Evolutionary conservation across 2,888 invertebrate species (phyloP).

Genomic region (Drosophila parthenogenetica): DNA sequence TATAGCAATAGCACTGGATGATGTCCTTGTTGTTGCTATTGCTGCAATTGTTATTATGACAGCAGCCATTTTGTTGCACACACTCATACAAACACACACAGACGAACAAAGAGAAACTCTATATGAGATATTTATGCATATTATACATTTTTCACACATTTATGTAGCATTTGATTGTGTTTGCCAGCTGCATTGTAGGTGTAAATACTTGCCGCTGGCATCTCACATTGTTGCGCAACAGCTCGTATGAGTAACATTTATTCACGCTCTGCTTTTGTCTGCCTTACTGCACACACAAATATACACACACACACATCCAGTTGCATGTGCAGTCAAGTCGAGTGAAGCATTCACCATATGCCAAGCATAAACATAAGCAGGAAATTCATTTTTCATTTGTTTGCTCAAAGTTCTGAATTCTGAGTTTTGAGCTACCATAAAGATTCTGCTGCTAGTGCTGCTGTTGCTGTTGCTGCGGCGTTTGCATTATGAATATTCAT

Average conservation of each 20-base stretch:
- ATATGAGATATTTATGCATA: slow-evolving; percentile 55
- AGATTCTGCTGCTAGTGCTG: slow-evolving; percentile 47
- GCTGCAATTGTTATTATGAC: slow-evolving; percentile 39
- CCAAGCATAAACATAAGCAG: slow-evolving; percentile 79
- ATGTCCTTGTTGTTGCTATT: slow-evolving; percentile 47
- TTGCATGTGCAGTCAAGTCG: slow-evolving; percentile 49
- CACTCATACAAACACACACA: slow-evolving; percentile 13
- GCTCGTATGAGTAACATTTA: slow-evolving; percentile 76
- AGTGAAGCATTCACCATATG: slow-evolving; percentile 73
- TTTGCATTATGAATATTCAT: slow-evolving; percentile 76
- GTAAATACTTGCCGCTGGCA: slow-evolving; percentile 76
- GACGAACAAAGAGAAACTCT: slow-evolving; percentile 9
- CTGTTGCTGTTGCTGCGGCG: slow-evolving; percentile 30
- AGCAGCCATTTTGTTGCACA: slow-evolving; percentile 64
- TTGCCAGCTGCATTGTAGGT: slow-evolving; percentile 59
- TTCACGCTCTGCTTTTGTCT: slow-evolving; percentile 74
- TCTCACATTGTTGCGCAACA: slow-evolving; percentile 65
- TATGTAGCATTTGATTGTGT: slow-evolving; percentile 69
- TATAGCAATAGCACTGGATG: slow-evolving; percentile 64
- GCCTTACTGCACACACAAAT: slow-evolving; percentile 40
- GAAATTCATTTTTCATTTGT: slow-evolving; percentile 81
- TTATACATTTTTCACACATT: slow-evolving; percentile 75
- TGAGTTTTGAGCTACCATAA: slow-evolving; percentile 40
- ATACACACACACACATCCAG: slow-evolving; percentile 9
- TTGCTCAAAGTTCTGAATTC: slow-evolving; percentile 61